phyloP scores from a whole-genome alignment of 2,113 vertebrate species.

The Pseudolaguvia tuberculata region DNA sequence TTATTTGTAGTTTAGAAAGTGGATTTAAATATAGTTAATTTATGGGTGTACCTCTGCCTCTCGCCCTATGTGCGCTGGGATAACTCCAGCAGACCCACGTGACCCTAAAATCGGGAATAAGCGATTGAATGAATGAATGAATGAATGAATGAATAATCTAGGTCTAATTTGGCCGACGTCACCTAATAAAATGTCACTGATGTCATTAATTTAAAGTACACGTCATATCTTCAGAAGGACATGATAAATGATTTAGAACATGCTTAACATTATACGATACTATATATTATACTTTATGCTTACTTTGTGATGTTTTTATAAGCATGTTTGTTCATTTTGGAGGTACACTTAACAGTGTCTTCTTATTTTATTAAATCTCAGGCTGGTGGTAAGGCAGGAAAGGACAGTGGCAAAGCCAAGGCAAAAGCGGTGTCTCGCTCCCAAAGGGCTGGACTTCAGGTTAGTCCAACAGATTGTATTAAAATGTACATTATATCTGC shows the following conservation, averaged over 20 bases:
- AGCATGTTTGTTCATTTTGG: not conserved
- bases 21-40: too few relatives aligned
- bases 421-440: slow-evolving; percentile 96
- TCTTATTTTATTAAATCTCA: slow-evolving; percentile 48
- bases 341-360: not conserved
- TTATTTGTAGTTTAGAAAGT: not conserved
- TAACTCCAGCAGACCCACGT: too few relatives aligned
- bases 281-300: not conserved
- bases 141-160: too few relatives aligned
- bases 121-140: too few relatives aligned
- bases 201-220: not conserved
- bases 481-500: too few relatives aligned
- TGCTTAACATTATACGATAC: too few relatives aligned
- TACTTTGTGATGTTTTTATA: not conserved
- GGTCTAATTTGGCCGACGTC: too few relatives aligned
- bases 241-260: not conserved
- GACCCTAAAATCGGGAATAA: too few relatives aligned
- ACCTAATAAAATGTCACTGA: too few relatives aligned
- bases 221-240: not conserved
- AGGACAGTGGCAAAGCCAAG: slow-evolving; percentile 98
- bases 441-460: slow-evolving; percentile 94
- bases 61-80: too few relatives aligned
- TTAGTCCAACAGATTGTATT: slow-evolving; percentile 50
- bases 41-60: too few relatives aligned
- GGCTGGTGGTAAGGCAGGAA: slow-evolving; percentile 97